Conservation (phyloP, 2,113 vertebrate genomes). For the Neoarius graeffei region DNA sequence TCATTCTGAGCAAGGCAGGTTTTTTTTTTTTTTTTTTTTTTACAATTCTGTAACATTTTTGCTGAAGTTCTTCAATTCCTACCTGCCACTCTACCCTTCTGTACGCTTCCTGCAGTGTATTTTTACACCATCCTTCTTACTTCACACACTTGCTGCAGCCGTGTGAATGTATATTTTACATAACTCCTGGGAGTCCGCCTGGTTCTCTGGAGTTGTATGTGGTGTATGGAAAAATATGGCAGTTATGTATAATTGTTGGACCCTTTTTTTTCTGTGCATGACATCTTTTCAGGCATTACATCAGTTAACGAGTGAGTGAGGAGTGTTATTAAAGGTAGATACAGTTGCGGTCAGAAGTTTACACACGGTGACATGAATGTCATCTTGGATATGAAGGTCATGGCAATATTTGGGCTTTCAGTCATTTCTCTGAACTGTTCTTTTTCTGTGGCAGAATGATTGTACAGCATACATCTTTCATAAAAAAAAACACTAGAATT, state of each 20-base stretch:
- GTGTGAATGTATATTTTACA: slow-evolving; percentile 8
- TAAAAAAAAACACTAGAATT: too few relatives aligned
- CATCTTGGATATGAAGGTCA: too few relatives aligned
- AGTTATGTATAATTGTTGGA: slow-evolving; percentile 59
- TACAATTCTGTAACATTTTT: slow-evolving; percentile 25
- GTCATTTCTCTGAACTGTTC: too few relatives aligned
- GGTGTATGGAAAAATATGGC: slow-evolving; percentile 65
- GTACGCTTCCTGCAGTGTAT: neutral
- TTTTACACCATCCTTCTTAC: neutral
- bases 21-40: slow-evolving; percentile 35
- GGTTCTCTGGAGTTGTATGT: slow-evolving; percentile 47
- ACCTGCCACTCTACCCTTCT: slow-evolving; percentile 7
- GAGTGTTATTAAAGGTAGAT: neutral
- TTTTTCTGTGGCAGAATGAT: too few relatives aligned
- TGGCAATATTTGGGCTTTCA: too few relatives aligned
- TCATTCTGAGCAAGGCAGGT: neutral
- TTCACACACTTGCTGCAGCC: slow-evolving; percentile 31
- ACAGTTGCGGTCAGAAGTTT: too few relatives aligned
- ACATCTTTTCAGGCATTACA: slow-evolving; percentile 14
- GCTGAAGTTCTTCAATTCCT: slow-evolving; percentile 9
- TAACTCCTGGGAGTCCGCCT: slow-evolving; percentile 47
- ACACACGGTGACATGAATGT: too few relatives aligned
- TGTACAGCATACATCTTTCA: too few relatives aligned
- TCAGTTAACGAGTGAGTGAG: slow-evolving; percentile 1
- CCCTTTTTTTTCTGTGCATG: slow-evolving; percentile 57